Evolutionary conservation across 2,113 vertebrate species (phyloP).

Genomic region (Collichthys lucidus): DNA sequence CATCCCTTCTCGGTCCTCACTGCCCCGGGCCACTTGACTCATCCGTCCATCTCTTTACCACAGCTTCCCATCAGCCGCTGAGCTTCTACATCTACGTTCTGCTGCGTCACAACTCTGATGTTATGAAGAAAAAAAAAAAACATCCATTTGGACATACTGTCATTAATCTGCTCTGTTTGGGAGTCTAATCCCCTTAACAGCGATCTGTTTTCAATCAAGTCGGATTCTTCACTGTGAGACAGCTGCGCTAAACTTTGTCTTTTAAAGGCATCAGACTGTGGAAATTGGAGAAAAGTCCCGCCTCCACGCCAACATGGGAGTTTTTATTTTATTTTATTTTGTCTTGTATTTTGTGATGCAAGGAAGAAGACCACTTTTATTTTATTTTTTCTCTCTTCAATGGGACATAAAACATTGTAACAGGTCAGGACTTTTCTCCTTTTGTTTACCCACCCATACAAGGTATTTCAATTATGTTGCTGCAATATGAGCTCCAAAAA

Average conservation of each 20-base stretch:
- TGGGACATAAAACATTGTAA: slow-evolving; percentile 50
- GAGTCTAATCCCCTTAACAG: slow-evolving; percentile 37
- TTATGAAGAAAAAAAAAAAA: slow-evolving; percentile 16
- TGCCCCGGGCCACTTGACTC: slow-evolving; percentile 82
- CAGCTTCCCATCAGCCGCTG: slow-evolving; percentile 90
- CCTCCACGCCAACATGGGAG: slow-evolving; percentile 20
- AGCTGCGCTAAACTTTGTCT: slow-evolving; percentile 38
- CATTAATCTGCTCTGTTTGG: slow-evolving; percentile 28
- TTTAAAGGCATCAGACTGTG: slow-evolving; percentile 37
- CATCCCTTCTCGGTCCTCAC: slow-evolving; percentile 95
- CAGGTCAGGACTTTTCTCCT: slow-evolving; percentile 47
- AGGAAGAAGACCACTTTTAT: slow-evolving; percentile 44
- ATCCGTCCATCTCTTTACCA: slow-evolving; percentile 85
- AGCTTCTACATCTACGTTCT: slow-evolving; percentile 20
- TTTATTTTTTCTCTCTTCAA: slow-evolving; percentile 40
- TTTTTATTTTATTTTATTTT: slow-evolving; percentile 11
- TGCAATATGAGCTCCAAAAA: slow-evolving; percentile 50
- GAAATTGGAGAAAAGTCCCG: slow-evolving; percentile 20
- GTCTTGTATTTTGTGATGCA: slow-evolving; percentile 7
- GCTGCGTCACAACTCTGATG: not conserved
- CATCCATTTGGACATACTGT: slow-evolving; percentile 24
- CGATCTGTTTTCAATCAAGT: slow-evolving; percentile 30
- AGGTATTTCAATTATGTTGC: slow-evolving; percentile 42
- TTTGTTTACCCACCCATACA: slow-evolving; percentile 38
- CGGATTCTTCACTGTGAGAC: slow-evolving; percentile 49